Base-by-base conservation (phyloP, 2,113 vertebrate species). In the Chinchilla lanigera region DNA sequence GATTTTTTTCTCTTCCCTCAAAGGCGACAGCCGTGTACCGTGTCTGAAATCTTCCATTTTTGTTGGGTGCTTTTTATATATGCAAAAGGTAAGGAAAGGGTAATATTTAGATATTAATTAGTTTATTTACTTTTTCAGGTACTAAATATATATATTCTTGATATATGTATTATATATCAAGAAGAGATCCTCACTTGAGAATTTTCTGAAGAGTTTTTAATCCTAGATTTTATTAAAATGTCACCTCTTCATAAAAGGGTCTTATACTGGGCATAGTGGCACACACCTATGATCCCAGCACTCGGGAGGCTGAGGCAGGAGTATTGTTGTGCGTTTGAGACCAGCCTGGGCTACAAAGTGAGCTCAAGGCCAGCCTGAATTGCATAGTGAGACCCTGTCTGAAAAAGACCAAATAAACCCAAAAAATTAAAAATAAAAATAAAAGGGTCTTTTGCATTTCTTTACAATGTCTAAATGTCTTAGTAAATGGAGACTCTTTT, bases 1-100 rank as follows among this genome's bases (percentile, higher is more conserved):
- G 47, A 85, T 26, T 33, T 95, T 80, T 98, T 10, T 96, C 78
- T 52, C 41, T 81, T 98, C 35, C 92, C 96, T 97, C 16, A 86
- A 98, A 99, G 99, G 83, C 99, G 99, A 11, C 99, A 99, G 17
- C 99, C 99, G 0, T 99, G 99, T 98, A 99, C 99, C 0, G 99
- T 99, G 73, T 98, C 98, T 0, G 99, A 99, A 97, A 99, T 99
- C 97, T 99, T 99, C 98, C 99, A 99, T 97, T 99, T 99, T 97
- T 99, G 99, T 98, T 99, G 99, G 99, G 99, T 99, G 90, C 98
- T 99, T 93, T 99, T 99, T 97, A 98, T 99, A 97, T 99, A 99
- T 86, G 99, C 99, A 67, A 99, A 99, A 99, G 99, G 99, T 99
- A 98, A 99, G 98, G 88, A 71, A 89, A 95, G 35, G 82, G 47